Conservation (phyloP, 2,797 vertebrate genomes). For the Euthynnus affinis region DNA sequence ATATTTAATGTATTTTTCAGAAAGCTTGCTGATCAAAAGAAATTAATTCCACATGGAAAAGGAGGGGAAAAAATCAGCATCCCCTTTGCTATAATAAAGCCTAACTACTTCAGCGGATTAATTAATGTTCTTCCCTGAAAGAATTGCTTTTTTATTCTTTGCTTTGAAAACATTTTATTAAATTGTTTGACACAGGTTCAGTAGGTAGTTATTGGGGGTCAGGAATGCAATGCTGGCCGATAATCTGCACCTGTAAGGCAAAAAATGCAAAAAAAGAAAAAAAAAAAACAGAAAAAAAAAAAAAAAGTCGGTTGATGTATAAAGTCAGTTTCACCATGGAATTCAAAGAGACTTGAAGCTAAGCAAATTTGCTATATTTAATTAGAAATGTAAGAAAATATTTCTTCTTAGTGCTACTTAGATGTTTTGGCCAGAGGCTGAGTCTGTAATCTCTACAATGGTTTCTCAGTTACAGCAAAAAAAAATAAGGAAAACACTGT, state of each 20-base stretch:
- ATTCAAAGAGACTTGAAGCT: conserved; percentile 59
- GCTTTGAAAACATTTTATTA: conserved; percentile 27
- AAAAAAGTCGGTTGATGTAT: not conserved
- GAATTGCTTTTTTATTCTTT: conserved; percentile 38
- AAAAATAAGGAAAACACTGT: conserved; percentile 63
- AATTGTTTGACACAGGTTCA: conserved; percentile 36
- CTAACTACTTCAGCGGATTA: conserved; percentile 54
- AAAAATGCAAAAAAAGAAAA: not conserved
- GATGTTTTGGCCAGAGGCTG: conserved; percentile 75
- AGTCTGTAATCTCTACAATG: conserved; percentile 73
- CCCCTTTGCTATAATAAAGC: conserved; percentile 53
- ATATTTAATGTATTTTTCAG: conserved; percentile 53
- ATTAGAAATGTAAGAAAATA: conserved; percentile 66
- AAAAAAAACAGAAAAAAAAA: not conserved
- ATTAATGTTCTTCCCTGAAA: conserved; percentile 57
- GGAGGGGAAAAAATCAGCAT: conserved; percentile 23
- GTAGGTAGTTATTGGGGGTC: conserved; percentile 28
- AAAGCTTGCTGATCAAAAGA: conserved; percentile 66
- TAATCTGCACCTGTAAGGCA: conserved; percentile 49
- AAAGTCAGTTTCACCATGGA: conserved; percentile 14
- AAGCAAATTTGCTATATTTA: conserved; percentile 67
- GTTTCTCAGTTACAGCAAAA: conserved; percentile 56
- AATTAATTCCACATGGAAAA: conserved; percentile 56
- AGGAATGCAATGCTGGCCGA: conserved; percentile 6
- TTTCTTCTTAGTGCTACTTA: conserved; percentile 66